A percentile compares a stretch with the other conserved stretches of the same genome.
These are phyloP conservation scores for Phaedon cochleariae DNA, from an alignment of 2,888 invertebrate species.

Conservation along the genomic window DNA sequence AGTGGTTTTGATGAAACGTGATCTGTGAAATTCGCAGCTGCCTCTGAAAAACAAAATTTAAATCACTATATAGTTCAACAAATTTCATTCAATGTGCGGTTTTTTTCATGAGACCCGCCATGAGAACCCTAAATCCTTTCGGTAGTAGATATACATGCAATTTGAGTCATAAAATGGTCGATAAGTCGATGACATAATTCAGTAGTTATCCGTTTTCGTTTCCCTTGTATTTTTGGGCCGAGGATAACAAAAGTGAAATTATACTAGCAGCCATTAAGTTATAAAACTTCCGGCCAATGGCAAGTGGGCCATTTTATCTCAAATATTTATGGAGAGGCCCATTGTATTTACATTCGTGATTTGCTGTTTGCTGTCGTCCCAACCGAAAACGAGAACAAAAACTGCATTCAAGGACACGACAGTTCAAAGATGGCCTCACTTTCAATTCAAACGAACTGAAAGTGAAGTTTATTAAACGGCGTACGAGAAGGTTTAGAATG, in stretches of 20 bases:
- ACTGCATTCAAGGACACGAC: conserved; percentile 21
- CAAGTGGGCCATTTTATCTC: conserved; percentile 31
- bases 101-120: too few species aligned
- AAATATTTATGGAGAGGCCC: conserved; percentile 30
- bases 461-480: neutral
- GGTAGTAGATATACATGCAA: too few species aligned
- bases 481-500: conserved; percentile 3
- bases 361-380: conserved; percentile 36
- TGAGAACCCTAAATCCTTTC: too few species aligned
- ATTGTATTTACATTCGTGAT: conserved; percentile 34
- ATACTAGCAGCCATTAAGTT: conserved; percentile 32
- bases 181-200: neutral
- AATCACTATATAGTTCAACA: too few species aligned
- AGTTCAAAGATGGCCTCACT: conserved; percentile 26
- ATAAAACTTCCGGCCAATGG: conserved; percentile 36
- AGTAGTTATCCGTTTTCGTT: neutral
- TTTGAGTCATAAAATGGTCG: too few species aligned
- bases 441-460: conserved; percentile 9
- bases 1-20: too few species aligned
- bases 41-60: too few species aligned
- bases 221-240: conserved; percentile 8
- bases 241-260: conserved; percentile 38
- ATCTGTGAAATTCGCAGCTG: too few species aligned
- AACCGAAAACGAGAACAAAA: conserved; percentile 29
- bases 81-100: too few species aligned